These are phyloP conservation scores for Opisthograptis luteolata DNA, from an alignment of 2,888 invertebrate genomes.

Conservation along the genomic window DNA sequence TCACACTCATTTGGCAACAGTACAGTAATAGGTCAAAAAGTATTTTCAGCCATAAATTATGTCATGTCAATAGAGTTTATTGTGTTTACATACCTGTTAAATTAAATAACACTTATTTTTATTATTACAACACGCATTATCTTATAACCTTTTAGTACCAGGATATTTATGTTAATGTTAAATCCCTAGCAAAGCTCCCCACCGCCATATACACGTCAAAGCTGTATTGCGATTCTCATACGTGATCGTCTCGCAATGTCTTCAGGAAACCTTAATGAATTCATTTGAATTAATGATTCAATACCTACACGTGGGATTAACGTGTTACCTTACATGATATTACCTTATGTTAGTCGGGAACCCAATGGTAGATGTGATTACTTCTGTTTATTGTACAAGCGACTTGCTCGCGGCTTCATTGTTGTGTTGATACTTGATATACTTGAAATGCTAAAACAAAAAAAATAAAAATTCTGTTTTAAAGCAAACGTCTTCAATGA, in stretches of 20 bases:
- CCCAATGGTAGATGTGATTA: not conserved
- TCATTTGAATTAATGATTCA: conserved; percentile 67
- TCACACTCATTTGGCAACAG: too few relatives aligned
- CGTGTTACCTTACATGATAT: conserved; percentile 48
- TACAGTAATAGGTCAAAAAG: too few relatives aligned
- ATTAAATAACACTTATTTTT: not conserved
- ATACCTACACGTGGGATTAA: conserved; percentile 59
- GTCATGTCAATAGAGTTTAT: too few relatives aligned
- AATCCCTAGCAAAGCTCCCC: conserved; percentile 14
- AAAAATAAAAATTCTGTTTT: too few relatives aligned
- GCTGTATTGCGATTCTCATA: conserved; percentile 20
- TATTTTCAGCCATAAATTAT: too few relatives aligned
- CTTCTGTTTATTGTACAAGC: too few relatives aligned
- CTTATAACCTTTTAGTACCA: not conserved
- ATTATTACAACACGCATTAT: too few relatives aligned
- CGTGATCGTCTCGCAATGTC: conserved; percentile 34
- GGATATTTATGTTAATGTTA: not conserved
- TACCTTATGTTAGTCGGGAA: conserved; percentile 21
- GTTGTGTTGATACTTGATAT: too few relatives aligned
- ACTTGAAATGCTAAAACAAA: too few relatives aligned
- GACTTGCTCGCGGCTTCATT: too few relatives aligned
- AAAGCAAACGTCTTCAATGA: too few relatives aligned
- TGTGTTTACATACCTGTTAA: too few relatives aligned
- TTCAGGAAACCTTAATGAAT: conserved; percentile 52
- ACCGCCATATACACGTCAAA: conserved; percentile 3